Percentiles rank a stretch among this genome's conserved stretches.
Conservation (phyloP, 2,888 invertebrate species). For the Pilophorus perplexus region DNA sequence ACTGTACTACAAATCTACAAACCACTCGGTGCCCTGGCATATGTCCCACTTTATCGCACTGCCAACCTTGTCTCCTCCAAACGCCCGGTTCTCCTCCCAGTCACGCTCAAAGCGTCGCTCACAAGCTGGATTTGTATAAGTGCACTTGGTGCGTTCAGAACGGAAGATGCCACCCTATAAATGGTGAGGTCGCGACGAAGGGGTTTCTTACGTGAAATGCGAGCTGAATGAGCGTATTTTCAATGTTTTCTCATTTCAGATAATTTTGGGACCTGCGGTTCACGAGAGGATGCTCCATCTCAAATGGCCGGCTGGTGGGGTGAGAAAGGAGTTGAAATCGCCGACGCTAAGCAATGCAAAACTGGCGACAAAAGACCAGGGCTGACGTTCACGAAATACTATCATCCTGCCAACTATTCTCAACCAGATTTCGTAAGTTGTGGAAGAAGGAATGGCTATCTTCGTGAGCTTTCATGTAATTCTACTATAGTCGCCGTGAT, state of each 20-base stretch:
- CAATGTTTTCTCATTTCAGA: conserved; percentile 54
- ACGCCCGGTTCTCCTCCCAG: conserved; percentile 53
- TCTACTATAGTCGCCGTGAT: no score
- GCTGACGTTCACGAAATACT: conserved; percentile 82
- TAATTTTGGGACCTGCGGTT: conserved; percentile 77
- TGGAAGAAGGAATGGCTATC: no score
- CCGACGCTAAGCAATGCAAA: conserved; percentile 73
- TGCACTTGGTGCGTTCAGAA: conserved; percentile 94
- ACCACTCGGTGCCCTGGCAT: conserved; percentile 85
- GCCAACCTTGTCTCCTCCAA: conserved; percentile 85
- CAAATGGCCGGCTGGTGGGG: conserved; percentile 91
- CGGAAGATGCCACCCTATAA: conserved; percentile 82
- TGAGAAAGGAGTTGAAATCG: conserved; percentile 72
- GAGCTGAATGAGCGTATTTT: no score
- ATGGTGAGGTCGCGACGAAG: no score
- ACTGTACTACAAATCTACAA: conserved; percentile 86
- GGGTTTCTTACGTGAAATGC: no score
- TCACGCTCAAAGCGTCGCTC: conserved; percentile 61
- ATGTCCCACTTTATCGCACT: conserved; percentile 83
- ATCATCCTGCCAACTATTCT: conserved; percentile 79
- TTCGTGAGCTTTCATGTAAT: no score
- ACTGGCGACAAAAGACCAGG: conserved; percentile 78
- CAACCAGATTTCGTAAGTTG: conserved; percentile 76
- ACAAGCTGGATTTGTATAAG: conserved; percentile 72
- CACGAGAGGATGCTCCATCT: conserved; percentile 73